Conservation (phyloP, 1,140 invertebrate species). For the Venturia canescens region DNA sequence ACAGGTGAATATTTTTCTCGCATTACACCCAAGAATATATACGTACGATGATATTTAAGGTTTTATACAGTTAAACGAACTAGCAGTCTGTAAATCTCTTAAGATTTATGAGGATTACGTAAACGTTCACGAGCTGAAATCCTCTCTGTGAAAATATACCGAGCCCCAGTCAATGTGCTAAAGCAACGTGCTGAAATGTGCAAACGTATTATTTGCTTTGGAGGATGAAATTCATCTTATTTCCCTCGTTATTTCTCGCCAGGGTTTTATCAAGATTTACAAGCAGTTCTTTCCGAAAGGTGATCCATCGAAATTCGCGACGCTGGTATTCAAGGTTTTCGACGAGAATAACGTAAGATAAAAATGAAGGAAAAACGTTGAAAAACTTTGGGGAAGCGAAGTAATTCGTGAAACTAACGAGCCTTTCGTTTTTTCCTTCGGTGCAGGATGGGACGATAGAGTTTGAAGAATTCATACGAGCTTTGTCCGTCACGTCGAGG, state of each 20-base stretch:
- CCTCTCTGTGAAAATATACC: neutral
- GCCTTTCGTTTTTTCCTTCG: conserved; percentile 53
- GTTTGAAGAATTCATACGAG: conserved; percentile 98
- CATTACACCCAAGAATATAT: neutral
- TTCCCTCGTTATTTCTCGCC: conserved; percentile 70
- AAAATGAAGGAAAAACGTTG: neutral
- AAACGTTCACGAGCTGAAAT: conserved; percentile 25
- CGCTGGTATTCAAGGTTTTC: conserved; percentile 97
- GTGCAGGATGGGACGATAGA: conserved; percentile 97
- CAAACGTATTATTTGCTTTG: neutral
- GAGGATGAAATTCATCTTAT: neutral
- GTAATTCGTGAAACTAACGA: neutral
- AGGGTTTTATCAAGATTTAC: conserved; percentile 99
- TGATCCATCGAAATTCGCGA: conserved; percentile 98
- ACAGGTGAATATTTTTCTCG: conserved; percentile 82
- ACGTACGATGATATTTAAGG: neutral
- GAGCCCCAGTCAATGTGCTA: neutral
- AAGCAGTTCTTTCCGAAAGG: conserved; percentile 99
- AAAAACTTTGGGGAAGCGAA: neutral
- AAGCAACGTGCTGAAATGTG: neutral
- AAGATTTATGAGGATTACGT: conserved; percentile 26
- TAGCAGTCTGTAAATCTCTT: neutral
- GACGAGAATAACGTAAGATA: conserved; percentile 97
- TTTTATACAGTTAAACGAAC: neutral
- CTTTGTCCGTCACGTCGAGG: conserved; percentile 95